These are phyloP conservation scores for Drosophila repleta DNA, from an alignment of 1,140 invertebrate genomes.

Conservation along the genomic window DNA sequence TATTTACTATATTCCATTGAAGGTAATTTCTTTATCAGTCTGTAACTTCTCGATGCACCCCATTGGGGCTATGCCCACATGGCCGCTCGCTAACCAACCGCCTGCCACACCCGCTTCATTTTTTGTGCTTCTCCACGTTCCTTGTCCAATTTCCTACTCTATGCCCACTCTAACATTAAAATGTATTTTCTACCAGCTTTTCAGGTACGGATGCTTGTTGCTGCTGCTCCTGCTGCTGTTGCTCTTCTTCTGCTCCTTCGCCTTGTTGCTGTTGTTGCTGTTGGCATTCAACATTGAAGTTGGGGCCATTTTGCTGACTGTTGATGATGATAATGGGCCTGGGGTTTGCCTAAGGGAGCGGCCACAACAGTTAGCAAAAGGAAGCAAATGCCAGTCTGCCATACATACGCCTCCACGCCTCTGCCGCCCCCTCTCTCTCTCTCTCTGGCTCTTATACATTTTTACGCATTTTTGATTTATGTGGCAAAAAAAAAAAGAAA, in stretches of 20 bases:
- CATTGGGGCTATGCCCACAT: slow-evolving; percentile 24
- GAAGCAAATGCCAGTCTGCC: slow-evolving; percentile 24
- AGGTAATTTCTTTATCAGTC: too few relatives aligned
- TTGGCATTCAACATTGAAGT: slow-evolving; percentile 47
- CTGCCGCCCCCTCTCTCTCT: background rate
- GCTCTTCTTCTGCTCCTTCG: slow-evolving; percentile 7
- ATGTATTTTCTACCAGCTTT: slow-evolving; percentile 43
- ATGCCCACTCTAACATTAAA: background rate
- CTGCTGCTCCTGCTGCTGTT: background rate
- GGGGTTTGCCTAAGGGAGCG: slow-evolving; percentile 26
- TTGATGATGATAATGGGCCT: slow-evolving; percentile 79
- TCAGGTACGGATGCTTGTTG: slow-evolving; percentile 75
- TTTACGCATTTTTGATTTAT: slow-evolving; percentile 83
- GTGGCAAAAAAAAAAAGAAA: slow-evolving; percentile 24
- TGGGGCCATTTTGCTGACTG: slow-evolving; percentile 77
- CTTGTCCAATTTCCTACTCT: too few relatives aligned
- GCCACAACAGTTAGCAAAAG: slow-evolving; percentile 2
- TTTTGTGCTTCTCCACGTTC: too few relatives aligned
- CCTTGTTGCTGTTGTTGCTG: slow-evolving; percentile 47
- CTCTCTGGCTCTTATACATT: slow-evolving; percentile 62
- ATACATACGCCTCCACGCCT: background rate
- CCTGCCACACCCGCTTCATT: background rate
- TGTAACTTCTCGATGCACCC: slow-evolving; percentile 36
- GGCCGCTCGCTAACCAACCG: background rate
- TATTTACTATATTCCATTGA: too few relatives aligned